These are phyloP conservation scores for Sarcophilus harrisii DNA, from an alignment of 2,797 vertebrate species.

Conservation along the genomic window DNA sequence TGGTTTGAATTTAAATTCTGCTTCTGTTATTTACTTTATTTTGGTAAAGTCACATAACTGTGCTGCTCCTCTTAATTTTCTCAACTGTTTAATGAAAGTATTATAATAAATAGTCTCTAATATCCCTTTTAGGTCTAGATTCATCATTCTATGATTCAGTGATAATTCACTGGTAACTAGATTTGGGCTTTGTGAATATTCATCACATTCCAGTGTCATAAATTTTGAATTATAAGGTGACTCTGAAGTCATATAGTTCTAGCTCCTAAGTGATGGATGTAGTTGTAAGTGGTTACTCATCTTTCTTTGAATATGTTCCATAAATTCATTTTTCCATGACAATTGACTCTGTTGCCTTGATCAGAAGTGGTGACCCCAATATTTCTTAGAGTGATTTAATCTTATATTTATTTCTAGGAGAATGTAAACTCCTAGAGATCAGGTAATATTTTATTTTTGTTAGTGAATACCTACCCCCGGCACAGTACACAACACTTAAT, in stretches of 20 bases:
- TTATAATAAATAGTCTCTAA: background rate
- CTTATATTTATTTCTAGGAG: background rate
- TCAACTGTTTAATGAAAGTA: background rate
- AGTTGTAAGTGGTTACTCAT: background rate
- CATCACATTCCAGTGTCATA: background rate
- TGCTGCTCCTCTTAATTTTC: background rate
- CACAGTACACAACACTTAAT: background rate
- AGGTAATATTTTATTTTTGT: background rate
- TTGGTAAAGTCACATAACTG: background rate
- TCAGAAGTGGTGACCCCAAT: background rate
- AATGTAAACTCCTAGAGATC: background rate
- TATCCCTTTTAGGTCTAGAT: background rate
- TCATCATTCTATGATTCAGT: background rate
- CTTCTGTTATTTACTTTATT: background rate
- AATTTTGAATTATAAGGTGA: background rate
- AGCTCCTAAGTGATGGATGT: background rate
- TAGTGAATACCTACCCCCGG: background rate
- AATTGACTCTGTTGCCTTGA: background rate
- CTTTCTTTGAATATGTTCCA: background rate
- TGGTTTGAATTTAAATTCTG: background rate
- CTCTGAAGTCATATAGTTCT: background rate
- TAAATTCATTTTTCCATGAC: background rate
- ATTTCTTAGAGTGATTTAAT: background rate
- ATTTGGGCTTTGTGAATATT: background rate
- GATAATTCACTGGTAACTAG: background rate